phyloP scores from a whole-genome alignment of 2,113 vertebrate genomes.

The Otus sunia region DNA sequence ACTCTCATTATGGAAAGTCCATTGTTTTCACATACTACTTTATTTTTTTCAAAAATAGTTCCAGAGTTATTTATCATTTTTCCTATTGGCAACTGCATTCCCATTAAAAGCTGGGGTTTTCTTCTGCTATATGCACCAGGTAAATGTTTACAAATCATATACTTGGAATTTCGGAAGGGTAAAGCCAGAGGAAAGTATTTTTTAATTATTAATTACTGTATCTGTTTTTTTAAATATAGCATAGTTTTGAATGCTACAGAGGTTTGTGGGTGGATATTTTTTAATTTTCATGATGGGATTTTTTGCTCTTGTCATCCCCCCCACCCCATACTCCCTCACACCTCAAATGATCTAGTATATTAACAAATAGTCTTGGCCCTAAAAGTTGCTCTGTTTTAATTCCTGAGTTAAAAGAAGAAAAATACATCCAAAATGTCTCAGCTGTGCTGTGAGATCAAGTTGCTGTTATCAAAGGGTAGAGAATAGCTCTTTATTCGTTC shows the following conservation, averaged over 20 bases:
- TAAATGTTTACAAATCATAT: not conserved
- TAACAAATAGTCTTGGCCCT: not conserved
- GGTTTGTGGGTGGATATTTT: not conserved
- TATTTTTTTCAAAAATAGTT: not conserved
- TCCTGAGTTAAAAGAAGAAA: not conserved
- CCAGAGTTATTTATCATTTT: not conserved
- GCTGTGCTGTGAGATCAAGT: not conserved
- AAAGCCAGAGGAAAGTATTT: not conserved
- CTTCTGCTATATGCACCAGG: not conserved
- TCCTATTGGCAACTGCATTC: not conserved
- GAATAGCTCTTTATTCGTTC: not conserved
- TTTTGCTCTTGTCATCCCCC: not conserved
- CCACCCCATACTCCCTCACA: no score
- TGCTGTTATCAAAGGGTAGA: not conserved
- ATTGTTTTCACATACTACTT: not conserved
- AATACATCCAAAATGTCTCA: not conserved
- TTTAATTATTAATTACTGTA: not conserved
- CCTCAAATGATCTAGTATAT: not conserved
- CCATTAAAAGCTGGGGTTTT: not conserved
- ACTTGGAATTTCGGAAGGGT: not conserved
- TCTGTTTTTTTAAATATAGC: not conserved
- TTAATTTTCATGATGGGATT: not conserved
- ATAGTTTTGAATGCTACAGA: not conserved
- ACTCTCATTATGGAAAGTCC: not conserved
- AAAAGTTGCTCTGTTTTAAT: not conserved